Base-by-base conservation (phyloP, 2,797 vertebrate species). In the Myripristis jacobus region DNA sequence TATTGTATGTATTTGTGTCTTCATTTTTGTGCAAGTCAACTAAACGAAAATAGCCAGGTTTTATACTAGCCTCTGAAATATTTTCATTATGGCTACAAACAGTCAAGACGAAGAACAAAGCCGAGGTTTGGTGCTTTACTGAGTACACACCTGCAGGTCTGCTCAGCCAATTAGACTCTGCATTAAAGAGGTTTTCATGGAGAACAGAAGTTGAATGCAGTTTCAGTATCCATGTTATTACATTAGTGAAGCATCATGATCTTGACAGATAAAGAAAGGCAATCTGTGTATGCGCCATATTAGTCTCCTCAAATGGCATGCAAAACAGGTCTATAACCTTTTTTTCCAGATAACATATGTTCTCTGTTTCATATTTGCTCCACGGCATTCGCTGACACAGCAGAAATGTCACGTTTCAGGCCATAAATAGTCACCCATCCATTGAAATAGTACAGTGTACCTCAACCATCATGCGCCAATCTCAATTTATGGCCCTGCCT, bases 351-450 rank as follows among this genome's bases (percentile, higher is more conserved):
- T 62, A 47, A 70, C 66, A 54, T 46, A 58, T 80, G 77, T 69
- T 66, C 71, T 75, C 53, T 41, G 6, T 77, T 86, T 83, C 75
- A 80, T 67, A 56, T 80, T 80, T 79, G 66, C 56, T 18, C 19
- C 54, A 46, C 52, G 70, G 52, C 25, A 27, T 77, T 78, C 66
- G 84, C 86, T 86, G 82, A 87, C 70, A 63, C 75, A 73, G 89
- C 84, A 87, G 61, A 82, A 81, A 77, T 69, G 70, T 72, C 77
- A 74, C 10, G 67, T 78, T 78, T 77, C 75, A 86, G 44, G 47
- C 63, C 74, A 82, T 88, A 79, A 87, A 89, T 53, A 80, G 57
- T 86, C 66, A 70, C 73, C 78, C 80, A 77, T 80, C 75, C 85
- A 70, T 80, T 64, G 73, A 75, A 70, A 79, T 59, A 66, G 58